Evolutionary conservation across 2,113 vertebrate species (phyloP).

Genomic region (Scortum barcoo): DNA sequence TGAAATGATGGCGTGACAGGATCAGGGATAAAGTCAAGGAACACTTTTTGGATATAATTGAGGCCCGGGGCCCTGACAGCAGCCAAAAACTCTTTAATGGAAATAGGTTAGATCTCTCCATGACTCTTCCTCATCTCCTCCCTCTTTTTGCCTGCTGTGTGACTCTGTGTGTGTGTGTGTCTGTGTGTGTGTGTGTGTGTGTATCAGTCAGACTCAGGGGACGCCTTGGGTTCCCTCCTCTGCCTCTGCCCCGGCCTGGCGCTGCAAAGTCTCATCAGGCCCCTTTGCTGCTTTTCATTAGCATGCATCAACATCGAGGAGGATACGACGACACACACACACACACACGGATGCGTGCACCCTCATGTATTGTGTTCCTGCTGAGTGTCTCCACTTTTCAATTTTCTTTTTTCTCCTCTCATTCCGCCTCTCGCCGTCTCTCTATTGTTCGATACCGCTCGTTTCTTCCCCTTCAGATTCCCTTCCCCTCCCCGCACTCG

Average conservation of each 20-base stretch:
- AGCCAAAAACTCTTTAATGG: constrained; percentile 57
- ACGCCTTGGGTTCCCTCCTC: constrained; percentile 47
- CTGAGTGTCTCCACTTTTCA: constrained; percentile 61
- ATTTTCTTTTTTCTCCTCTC: constrained; percentile 43
- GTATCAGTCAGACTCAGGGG: constrained; percentile 55
- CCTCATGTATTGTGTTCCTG: constrained; percentile 19
- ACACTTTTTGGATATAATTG: constrained; percentile 29
- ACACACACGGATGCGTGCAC: constrained; percentile 12
- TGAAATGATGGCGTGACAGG: constrained; percentile 55
- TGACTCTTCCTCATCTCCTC: constrained; percentile 58
- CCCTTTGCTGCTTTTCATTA: constrained; percentile 75
- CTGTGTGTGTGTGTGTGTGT: constrained; percentile 23
- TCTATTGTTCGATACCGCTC: constrained; percentile 29
- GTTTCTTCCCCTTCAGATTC: constrained; percentile 9
- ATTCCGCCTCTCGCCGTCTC: constrained; percentile 28
- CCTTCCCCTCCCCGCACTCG: background rate
- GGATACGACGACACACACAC: constrained; percentile 12
- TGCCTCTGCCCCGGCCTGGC: constrained; percentile 43
- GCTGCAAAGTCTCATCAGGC: constrained; percentile 58
- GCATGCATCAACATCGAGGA: constrained; percentile 46
- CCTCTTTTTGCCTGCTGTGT: constrained; percentile 31
- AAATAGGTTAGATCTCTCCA: constrained; percentile 74
- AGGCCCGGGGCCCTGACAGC: constrained; percentile 51
- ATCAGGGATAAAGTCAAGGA: constrained; percentile 50
- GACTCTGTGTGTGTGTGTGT: constrained; percentile 10